These are phyloP conservation scores for Sturnus vulgaris DNA, from an alignment of 2,113 vertebrate species.

Conservation along the genomic window DNA sequence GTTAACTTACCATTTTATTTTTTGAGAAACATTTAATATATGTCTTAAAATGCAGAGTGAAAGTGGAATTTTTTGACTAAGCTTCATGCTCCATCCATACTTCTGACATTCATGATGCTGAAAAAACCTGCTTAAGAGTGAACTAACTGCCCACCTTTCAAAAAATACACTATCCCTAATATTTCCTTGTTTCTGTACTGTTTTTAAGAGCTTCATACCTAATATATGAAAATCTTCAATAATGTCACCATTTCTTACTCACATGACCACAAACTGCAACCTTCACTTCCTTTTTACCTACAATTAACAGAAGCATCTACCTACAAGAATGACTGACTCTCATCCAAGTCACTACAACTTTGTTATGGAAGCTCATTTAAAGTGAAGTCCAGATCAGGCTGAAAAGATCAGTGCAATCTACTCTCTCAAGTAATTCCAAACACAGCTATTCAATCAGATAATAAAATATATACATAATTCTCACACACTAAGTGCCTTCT, in stretches of 20 bases:
- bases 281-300: not conserved
- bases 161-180: not conserved
- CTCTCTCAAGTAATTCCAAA: not conserved
- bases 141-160: not conserved
- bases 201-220: not conserved
- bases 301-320: not conserved
- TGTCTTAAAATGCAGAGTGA: not conserved
- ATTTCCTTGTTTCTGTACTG: not conserved
- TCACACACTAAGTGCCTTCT: not conserved
- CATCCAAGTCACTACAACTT: not conserved
- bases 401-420: not conserved
- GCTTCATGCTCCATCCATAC: not conserved
- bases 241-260: not conserved
- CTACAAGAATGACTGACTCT: not conserved
- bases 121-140: not conserved
- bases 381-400: not conserved
- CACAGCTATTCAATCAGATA: not conserved
- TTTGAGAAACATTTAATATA: not conserved
- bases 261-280: not conserved
- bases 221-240: not conserved
- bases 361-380: not conserved
- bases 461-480: not conserved
- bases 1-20: not conserved
- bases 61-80: not conserved
- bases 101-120: not conserved